Conservation (phyloP, 1,140 invertebrate species). For the Drosophila lacteicornis region DNA sequence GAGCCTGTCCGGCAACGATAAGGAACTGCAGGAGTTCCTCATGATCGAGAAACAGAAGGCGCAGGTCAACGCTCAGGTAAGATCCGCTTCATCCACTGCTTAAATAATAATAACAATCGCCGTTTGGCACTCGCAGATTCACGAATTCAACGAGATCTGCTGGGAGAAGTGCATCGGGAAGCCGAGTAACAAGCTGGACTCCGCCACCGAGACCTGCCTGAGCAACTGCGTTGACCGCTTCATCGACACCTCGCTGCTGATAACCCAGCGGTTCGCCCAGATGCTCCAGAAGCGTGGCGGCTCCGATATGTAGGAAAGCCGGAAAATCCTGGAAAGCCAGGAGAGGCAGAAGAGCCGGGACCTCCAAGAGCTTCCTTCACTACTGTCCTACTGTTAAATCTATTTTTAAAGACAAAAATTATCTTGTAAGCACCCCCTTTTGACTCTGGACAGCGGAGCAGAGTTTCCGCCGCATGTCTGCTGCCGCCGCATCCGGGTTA, state of each 20-base stretch:
- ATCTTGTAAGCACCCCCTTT: constrained; percentile 21
- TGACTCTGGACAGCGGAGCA: not conserved
- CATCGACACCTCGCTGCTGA: constrained; percentile 95
- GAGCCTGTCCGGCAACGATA: constrained; percentile 85
- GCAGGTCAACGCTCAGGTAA: constrained; percentile 93
- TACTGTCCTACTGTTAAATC: constrained; percentile 23
- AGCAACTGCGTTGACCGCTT: constrained; percentile 97
- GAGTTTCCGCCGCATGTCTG: not conserved
- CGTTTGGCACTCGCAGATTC: constrained; percentile 88
- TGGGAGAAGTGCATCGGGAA: constrained; percentile 98
- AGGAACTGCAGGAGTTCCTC: constrained; percentile 93
- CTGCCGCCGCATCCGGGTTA: not conserved
- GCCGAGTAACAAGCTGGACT: constrained; percentile 93
- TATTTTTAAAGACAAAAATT: constrained; percentile 30
- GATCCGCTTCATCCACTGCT: not conserved
- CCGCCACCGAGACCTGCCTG: constrained; percentile 94
- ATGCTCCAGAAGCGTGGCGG: constrained; percentile 70
- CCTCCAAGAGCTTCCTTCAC: not conserved
- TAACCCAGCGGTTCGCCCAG: constrained; percentile 94
- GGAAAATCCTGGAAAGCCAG: not conserved
- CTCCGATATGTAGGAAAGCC: constrained; percentile 46
- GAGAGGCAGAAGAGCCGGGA: not conserved
- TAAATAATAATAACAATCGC: constrained; percentile 3
- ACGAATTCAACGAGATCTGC: constrained; percentile 96
- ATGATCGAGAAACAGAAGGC: constrained; percentile 94